Percentiles rank a stretch among this genome's conserved stretches.
Evolutionary conservation across 2,113 vertebrate genomes (phyloP).

Genomic region (Eulemur macaco): DNA sequence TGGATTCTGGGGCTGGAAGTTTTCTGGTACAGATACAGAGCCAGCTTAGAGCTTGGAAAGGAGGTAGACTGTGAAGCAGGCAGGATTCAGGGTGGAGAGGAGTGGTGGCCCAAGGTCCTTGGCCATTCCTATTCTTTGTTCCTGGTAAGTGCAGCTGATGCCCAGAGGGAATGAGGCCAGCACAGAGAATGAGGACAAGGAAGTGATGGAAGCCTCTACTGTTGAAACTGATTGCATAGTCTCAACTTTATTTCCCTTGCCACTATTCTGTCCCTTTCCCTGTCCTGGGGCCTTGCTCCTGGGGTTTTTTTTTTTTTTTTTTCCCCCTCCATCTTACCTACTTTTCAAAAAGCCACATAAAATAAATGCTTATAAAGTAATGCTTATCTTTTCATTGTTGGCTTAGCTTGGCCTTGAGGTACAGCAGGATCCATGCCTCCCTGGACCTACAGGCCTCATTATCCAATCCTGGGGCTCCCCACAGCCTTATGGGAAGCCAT

Average conservation of each 20-base stretch:
- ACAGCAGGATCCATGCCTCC: not conserved
- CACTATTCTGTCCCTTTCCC: not conserved
- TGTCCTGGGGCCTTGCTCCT: not conserved
- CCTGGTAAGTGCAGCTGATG: not conserved
- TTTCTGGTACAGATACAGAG: not conserved
- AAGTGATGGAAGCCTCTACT: not conserved
- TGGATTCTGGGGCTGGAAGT: not conserved
- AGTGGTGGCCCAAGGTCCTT: not conserved
- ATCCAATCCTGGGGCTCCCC: not conserved
- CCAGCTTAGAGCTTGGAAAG: not conserved
- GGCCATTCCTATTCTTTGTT: not conserved
- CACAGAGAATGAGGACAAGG: not conserved
- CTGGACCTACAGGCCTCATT: not conserved
- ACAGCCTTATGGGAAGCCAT: accelerated
- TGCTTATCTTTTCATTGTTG: not conserved
- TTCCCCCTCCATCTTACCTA: not conserved
- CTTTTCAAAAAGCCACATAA: not conserved
- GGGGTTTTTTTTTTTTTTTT: not conserved
- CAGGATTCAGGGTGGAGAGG: not conserved
- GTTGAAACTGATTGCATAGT: not conserved
- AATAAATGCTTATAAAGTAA: not conserved
- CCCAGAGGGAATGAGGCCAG: not conserved
- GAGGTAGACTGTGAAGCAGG: not conserved
- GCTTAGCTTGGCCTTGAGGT: not conserved
- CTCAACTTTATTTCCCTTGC: not conserved